Evolutionary conservation across 2,888 invertebrate species (phyloP), one percentile per base, ranked within the genome.

Genomic region (Busseola fusca): DNA sequence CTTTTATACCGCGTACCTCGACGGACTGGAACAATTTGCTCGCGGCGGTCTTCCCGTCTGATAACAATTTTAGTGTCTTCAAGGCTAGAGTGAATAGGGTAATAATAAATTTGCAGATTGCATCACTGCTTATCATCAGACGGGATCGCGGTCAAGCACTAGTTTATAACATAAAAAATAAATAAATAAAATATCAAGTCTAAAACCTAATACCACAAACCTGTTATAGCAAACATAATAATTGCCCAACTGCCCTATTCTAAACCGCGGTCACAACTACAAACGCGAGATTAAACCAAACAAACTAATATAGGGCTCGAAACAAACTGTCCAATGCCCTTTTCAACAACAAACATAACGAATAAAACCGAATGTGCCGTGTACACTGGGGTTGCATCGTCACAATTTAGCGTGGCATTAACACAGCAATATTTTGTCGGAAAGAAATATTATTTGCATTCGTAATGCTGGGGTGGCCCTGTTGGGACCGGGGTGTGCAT

Each of bases 401-500:
- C 88, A 92, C 92, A 93, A 93, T 93, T 92, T 91, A 91, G 90
- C 90, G 88, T 90, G 91, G 89, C 89, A 94, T 94, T 95, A 95
- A 94, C 95, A 93, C 92, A 87, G 90, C 91, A 90, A 93, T 93
- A 93, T 94, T 93, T 93, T 92, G 93, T 92, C 82, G 87, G 89
- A 90, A 94, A 93, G 94, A 94, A 94, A 93, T 93, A 94, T 93
- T 93, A 93, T 95, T 95, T 94, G 94, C 92, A 94, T 95, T 93
- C 83, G 92, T 88, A 88, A 88, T 87, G 87, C 79, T 87, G 86
- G 94, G 94, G 92, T 87, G 88, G 81, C 72, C 81, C 81, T 81
- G 54, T 70, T 84, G 84, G 81, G 82, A 82, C 82, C 69, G 76
- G 88, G 88, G 89, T 87, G 81, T 92, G 92, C 93, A 94, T 94